Evolutionary conservation across 1,140 invertebrate species (phyloP), one percentile per base, ranked within the genome.

Genomic region (Drosophila rufa): DNA sequence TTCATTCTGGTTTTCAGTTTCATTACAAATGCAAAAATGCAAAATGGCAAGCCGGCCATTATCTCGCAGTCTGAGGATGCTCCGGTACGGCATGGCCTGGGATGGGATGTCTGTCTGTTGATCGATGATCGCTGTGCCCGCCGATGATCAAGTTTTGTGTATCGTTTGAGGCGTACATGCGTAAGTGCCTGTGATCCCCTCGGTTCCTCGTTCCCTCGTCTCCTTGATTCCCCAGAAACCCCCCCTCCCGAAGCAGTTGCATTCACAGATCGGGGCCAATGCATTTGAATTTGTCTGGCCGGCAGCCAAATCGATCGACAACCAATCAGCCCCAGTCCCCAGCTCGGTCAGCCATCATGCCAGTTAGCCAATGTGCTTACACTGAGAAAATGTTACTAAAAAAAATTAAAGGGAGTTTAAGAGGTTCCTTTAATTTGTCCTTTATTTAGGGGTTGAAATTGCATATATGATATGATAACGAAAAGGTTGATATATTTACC

Each of bases 21-120:
- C 83, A 91, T 91, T 91, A 90, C 86, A 82, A 90, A 90, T 90
- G 86, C 86, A 90, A 90, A 90, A 90, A 90, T 90, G 86, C 86
- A 90, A 91, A 90, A 90, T 91, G 86, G 86, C 82, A 83, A 82
- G 70, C 64, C 85, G 82, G 86, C 86, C 85, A 91, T 91, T 90
- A 91, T 76, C 81, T 82, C 60, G 30, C 46, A 14, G 45, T 51
- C 57, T 22, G 47, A 17, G 57, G 51, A 57, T 42, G 48, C 42
- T 15, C 17, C 59, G 69, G 4, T 11, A 33, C n/a, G 22, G 42
- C 14, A 67, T 67, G 56, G 19, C 14, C 38, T 60, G 67, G n/a
- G 27, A 33, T 59, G 42, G 55, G 48, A 27, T 68, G 64, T 74
- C 78, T 55, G 73, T 77, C 75, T 79, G 75, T 79, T 79, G 75